Conservation (phyloP, 2,797 vertebrate species). For the Falco novaeseelandiae region DNA sequence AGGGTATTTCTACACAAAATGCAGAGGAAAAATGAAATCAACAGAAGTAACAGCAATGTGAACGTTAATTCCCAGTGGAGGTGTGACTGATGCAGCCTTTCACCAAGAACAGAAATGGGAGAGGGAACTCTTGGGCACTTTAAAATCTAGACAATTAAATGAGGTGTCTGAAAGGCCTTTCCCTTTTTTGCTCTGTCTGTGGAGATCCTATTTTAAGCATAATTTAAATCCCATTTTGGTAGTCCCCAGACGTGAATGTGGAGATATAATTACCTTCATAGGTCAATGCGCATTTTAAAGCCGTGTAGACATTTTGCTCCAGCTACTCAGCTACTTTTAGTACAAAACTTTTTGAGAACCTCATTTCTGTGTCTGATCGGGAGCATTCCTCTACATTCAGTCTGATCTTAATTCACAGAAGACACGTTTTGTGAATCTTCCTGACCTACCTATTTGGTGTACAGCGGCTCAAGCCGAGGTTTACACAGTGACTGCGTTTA, state of each 20-base stretch:
- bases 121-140: not conserved
- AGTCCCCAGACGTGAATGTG: not conserved
- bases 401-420: not conserved
- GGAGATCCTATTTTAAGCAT: not conserved
- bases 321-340: not conserved
- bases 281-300: too few relatives aligned
- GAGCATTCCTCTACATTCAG: not conserved
- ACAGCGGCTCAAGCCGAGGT: too few relatives aligned
- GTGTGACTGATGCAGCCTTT: not conserved
- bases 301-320: too few relatives aligned
- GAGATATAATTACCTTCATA: not conserved
- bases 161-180: not conserved
- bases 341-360: not conserved
- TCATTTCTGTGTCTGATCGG: not conserved
- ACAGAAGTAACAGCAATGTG: not conserved
- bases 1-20: not conserved
- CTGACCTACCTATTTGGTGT: not conserved
- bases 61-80: not conserved
- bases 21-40: not conserved
- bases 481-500: not conserved
- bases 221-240: not conserved
- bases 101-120: not conserved
- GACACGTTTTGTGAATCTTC: not conserved
- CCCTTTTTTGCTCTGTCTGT: not conserved
- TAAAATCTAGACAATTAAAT: not conserved